phyloP scores from a whole-genome alignment of 2,113 vertebrate species.

The Lamprotornis superbus region DNA sequence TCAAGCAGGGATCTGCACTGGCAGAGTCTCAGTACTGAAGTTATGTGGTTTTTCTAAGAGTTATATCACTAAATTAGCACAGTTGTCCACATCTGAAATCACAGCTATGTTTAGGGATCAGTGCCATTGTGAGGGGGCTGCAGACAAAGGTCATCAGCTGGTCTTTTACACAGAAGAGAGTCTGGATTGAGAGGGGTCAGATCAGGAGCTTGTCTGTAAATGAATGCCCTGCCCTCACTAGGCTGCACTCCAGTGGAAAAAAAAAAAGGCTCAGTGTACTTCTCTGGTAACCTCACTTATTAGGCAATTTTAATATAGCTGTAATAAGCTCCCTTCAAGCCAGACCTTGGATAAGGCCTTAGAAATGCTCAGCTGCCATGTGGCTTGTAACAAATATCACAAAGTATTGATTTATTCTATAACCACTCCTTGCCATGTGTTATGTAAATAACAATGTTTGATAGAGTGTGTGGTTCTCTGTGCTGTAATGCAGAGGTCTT shows the following conservation, averaged over 20 bases:
- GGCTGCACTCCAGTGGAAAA: neutral
- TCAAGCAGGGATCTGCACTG: neutral
- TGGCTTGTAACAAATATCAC: slow-evolving; percentile 56
- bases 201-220: neutral
- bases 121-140: neutral
- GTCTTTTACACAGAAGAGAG: neutral
- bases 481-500: slow-evolving; percentile 33
- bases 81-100: neutral
- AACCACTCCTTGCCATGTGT: slow-evolving; percentile 39
- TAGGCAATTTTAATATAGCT: slow-evolving; percentile 29
- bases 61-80: neutral
- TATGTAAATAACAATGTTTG: slow-evolving; percentile 19
- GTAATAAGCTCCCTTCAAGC: slow-evolving; percentile 27
- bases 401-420: slow-evolving; percentile 55
- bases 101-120: neutral
- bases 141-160: neutral
- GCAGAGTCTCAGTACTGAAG: neutral
- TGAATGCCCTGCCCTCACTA: neutral
- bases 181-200: neutral
- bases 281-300: slow-evolving; percentile 13
- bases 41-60: neutral
- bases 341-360: slow-evolving; percentile 30
- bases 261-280: neutral
- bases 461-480: neutral
- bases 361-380: slow-evolving; percentile 49